A percentile compares a stretch with the other conserved stretches of the same genome.
Evolutionary conservation across 2,113 vertebrate genomes (phyloP).

Genomic region (Vulpes lagopus): DNA sequence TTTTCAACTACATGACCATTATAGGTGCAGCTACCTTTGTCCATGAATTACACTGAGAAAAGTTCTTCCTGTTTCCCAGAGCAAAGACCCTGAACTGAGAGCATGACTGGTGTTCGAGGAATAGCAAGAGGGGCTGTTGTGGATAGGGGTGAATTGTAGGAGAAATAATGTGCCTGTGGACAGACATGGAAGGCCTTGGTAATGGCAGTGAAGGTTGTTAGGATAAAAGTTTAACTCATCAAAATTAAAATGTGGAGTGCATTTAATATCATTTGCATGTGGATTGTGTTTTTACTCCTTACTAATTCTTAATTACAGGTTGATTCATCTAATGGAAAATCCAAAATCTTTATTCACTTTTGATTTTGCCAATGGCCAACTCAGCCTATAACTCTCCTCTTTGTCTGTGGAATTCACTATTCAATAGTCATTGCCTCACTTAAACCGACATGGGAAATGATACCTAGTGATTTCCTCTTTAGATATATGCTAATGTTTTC

Average conservation of each 20-base stretch:
- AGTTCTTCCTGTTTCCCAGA: not conserved
- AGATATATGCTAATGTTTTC: slow-evolving; percentile 65
- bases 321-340: slow-evolving; percentile 3
- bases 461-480: slow-evolving; percentile 50
- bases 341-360: not conserved
- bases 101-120: not conserved
- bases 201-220: not conserved
- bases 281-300: not conserved
- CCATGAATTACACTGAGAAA: not conserved
- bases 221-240: not conserved
- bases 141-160: not conserved
- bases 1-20: not conserved
- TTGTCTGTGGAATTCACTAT: slow-evolving; percentile 65
- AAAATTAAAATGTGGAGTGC: not conserved
- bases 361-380: slow-evolving; percentile 67
- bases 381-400: slow-evolving; percentile 61
- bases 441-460: not conserved
- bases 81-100: not conserved
- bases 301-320: not conserved
- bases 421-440: not conserved
- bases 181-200: not conserved
- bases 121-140: not conserved
- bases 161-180: not conserved
- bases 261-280: not conserved
- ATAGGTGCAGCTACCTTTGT: not conserved